Percentiles rank a stretch among this genome's conserved stretches.
Evolutionary conservation across 1,140 invertebrate genomes (phyloP).

Genomic region (Drosophila miranda): DNA sequence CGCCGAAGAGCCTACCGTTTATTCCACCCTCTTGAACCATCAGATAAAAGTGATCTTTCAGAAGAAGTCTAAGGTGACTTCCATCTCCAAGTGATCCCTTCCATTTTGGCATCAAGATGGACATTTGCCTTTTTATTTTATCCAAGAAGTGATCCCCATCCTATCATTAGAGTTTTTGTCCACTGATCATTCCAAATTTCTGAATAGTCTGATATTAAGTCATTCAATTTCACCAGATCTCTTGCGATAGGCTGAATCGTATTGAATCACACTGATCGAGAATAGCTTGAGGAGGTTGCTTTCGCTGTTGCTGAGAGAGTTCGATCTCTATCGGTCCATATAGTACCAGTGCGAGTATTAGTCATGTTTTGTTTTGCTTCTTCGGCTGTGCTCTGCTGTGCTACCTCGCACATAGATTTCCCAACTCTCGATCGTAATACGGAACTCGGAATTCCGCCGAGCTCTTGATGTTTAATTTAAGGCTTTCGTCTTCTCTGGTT

Average conservation of each 20-base stretch:
- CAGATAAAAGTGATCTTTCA: too few species aligned
- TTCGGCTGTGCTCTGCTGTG: neutral
- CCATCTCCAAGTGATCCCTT: too few species aligned
- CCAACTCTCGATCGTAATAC: neutral
- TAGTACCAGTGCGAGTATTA: conserved; percentile 4
- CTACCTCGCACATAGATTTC: neutral
- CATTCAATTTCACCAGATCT: neutral
- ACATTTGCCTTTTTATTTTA: too few species aligned
- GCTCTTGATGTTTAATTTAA: too few species aligned
- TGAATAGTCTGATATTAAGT: too few species aligned
- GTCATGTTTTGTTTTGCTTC: conserved; percentile 41
- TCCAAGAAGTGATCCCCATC: too few species aligned
- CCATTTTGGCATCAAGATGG: too few species aligned
- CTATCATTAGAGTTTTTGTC: too few species aligned
- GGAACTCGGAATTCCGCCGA: neutral
- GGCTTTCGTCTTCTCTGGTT: too few species aligned
- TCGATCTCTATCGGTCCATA: conserved; percentile 1
- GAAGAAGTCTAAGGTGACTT: too few species aligned
- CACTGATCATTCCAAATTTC: too few species aligned
- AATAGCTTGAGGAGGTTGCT: conserved; percentile 11
- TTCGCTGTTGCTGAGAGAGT: conserved; percentile 16
- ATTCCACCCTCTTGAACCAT: too few species aligned
- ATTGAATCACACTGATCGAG: conserved; percentile 25
- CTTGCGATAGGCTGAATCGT: neutral
- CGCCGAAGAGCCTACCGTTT: neutral